Evolutionary conservation across 2,797 vertebrate genomes (phyloP).

Genomic region (Rhabdophis nuchalis): DNA sequence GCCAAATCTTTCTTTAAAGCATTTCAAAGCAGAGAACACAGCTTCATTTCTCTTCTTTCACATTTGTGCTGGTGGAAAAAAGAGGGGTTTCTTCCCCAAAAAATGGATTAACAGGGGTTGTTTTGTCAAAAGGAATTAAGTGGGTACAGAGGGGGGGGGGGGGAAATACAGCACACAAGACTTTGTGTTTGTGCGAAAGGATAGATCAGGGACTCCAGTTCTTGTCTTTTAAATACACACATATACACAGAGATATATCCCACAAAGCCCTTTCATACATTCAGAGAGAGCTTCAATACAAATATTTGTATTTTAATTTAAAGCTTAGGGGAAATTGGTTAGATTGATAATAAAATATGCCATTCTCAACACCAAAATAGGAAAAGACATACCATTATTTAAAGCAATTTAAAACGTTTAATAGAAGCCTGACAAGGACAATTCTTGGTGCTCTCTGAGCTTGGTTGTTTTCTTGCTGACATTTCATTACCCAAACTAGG

Average conservation of each 20-base stretch:
- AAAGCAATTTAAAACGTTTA: constrained; percentile 8
- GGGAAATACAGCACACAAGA: background rate
- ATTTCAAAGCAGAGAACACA: constrained; percentile 18
- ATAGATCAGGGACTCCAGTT: background rate
- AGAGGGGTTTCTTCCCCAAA: background rate
- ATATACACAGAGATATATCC: background rate
- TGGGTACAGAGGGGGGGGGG: background rate
- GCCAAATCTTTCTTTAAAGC: constrained; percentile 41
- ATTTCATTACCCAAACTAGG: background rate
- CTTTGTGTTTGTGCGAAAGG: background rate
- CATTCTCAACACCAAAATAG: background rate
- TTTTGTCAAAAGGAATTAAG: background rate
- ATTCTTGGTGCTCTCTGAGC: background rate
- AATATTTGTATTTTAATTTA: background rate
- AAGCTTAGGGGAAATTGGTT: background rate
- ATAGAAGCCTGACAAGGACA: background rate
- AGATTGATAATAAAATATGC: background rate
- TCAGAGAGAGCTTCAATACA: constrained; percentile 15
- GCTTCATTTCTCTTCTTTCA: background rate
- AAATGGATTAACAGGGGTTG: background rate
- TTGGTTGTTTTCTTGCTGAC: background rate
- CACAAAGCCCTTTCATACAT: background rate
- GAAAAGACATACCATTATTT: background rate
- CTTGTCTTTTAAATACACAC: background rate
- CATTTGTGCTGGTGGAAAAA: background rate